Percentiles rank a stretch among this genome's conserved stretches.
Evolutionary conservation across 1,140 invertebrate genomes (phyloP).

Genomic region (Thalassaphorura encarpata): DNA sequence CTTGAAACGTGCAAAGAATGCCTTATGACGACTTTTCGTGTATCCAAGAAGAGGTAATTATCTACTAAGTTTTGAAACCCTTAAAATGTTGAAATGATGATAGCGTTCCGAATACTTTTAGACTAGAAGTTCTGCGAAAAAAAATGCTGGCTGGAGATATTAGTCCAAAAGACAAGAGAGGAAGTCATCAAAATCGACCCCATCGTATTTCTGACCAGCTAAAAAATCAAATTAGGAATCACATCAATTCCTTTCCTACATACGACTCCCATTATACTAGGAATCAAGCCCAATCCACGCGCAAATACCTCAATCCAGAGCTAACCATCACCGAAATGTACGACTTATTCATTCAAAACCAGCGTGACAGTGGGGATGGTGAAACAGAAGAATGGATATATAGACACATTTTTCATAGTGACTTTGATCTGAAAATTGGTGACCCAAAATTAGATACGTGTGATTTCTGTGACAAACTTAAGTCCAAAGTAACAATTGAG

Average conservation of each 20-base stretch:
- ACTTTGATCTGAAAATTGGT: not conserved
- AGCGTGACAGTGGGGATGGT: not conserved
- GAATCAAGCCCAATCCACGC: not conserved
- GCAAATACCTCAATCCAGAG: not conserved
- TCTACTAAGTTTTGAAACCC: not conserved
- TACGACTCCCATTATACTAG: not conserved
- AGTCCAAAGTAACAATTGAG: too few relatives aligned
- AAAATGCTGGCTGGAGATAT: not conserved
- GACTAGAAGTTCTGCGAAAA: not conserved
- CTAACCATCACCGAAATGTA: not conserved
- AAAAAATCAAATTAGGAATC: not conserved
- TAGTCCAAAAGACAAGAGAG: not conserved
- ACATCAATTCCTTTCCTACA: not conserved
- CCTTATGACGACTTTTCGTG: not conserved
- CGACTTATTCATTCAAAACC: not conserved
- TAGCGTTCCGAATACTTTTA: not conserved
- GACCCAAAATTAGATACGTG: not conserved
- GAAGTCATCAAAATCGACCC: not conserved
- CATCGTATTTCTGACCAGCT: not conserved
- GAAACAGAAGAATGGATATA: not conserved
- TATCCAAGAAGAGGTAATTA: not conserved
- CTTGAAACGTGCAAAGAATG: not conserved
- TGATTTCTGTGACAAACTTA: conserved; percentile 1
- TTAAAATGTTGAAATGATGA: not conserved
- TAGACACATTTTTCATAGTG: not conserved